A percentile compares a stretch with the other conserved stretches of the same genome.
phyloP scores from a whole-genome alignment of 2,888 invertebrate species.

The Oscheius onirici region DNA sequence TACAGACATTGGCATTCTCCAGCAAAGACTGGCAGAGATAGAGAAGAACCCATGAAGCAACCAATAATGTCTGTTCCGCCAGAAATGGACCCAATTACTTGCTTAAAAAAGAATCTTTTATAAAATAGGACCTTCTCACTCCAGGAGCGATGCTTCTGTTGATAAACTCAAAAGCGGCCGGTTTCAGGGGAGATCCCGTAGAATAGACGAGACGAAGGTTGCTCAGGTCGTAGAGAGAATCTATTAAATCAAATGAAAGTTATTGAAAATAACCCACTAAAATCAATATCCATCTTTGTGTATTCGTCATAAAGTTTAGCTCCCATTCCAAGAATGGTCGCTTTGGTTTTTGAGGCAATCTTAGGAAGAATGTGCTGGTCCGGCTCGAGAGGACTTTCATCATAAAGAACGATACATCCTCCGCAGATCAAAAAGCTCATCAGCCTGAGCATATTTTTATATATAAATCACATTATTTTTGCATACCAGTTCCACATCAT shows the following conservation, averaged over 20 bases:
- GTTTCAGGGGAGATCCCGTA: slow-evolving; percentile 74
- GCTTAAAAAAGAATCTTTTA: slow-evolving; percentile 39
- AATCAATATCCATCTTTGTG: slow-evolving; percentile 72
- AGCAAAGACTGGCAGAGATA: slow-evolving; percentile 75
- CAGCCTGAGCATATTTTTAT: slow-evolving; percentile 35
- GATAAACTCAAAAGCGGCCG: slow-evolving; percentile 76
- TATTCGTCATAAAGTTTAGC: slow-evolving; percentile 76
- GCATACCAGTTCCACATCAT: slow-evolving; percentile 79
- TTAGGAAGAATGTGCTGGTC: slow-evolving; percentile 75
- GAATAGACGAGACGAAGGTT: slow-evolving; percentile 74
- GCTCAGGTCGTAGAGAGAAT: slow-evolving; percentile 73
- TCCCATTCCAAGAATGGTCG: slow-evolving; percentile 76
- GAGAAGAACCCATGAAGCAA: slow-evolving; percentile 76
- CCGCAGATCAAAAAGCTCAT: slow-evolving; percentile 73
- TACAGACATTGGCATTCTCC: slow-evolving; percentile 76
- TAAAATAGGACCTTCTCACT: slow-evolving; percentile 30
- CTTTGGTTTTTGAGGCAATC: slow-evolving; percentile 68
- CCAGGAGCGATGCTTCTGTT: slow-evolving; percentile 74
- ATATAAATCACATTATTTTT: not conserved
- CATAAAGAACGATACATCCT: slow-evolving; percentile 75
- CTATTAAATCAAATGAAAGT: too few relatives aligned
- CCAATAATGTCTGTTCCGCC: slow-evolving; percentile 77
- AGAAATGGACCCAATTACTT: slow-evolving; percentile 67
- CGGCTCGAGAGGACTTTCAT: slow-evolving; percentile 76
- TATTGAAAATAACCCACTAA: slow-evolving; percentile 54